Conservation (phyloP, 2,888 invertebrate species). For the Deroplatys truncata region DNA sequence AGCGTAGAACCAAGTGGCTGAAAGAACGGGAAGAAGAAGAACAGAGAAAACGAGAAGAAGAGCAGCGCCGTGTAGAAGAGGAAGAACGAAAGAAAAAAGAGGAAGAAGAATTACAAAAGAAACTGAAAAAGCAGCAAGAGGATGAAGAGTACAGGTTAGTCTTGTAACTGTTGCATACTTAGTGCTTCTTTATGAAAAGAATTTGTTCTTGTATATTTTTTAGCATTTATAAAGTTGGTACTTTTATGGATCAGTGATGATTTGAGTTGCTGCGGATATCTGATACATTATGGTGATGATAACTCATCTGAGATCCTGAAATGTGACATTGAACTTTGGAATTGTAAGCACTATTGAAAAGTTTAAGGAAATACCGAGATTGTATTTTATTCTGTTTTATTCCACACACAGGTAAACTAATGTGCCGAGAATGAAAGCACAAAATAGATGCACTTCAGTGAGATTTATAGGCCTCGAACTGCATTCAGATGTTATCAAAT, state of each 20-base stretch:
- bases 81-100: constrained; percentile 35
- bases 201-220: too few relatives aligned
- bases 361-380: too few relatives aligned
- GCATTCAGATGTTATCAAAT: too few relatives aligned
- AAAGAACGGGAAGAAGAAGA: constrained; percentile 69
- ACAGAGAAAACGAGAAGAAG: constrained; percentile 60
- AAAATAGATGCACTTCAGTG: too few relatives aligned
- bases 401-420: too few relatives aligned
- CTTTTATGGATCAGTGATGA: background rate
- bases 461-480: too few relatives aligned
- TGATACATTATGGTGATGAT: background rate
- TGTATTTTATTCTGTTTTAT: too few relatives aligned
- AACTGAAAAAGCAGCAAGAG: constrained; percentile 44
- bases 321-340: background rate
- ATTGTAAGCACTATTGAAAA: background rate
- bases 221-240: too few relatives aligned
- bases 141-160: constrained; percentile 43
- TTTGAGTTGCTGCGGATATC: background rate
- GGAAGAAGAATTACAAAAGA: constrained; percentile 38
- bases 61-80: constrained; percentile 50
- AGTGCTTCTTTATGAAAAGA: too few relatives aligned
- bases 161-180: background rate
- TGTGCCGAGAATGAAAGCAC: too few relatives aligned
- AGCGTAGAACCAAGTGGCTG: constrained; percentile 58
- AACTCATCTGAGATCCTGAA: background rate